Base-by-base conservation (phyloP, 2,113 vertebrate genomes). In the Brachyistius frenatus region DNA sequence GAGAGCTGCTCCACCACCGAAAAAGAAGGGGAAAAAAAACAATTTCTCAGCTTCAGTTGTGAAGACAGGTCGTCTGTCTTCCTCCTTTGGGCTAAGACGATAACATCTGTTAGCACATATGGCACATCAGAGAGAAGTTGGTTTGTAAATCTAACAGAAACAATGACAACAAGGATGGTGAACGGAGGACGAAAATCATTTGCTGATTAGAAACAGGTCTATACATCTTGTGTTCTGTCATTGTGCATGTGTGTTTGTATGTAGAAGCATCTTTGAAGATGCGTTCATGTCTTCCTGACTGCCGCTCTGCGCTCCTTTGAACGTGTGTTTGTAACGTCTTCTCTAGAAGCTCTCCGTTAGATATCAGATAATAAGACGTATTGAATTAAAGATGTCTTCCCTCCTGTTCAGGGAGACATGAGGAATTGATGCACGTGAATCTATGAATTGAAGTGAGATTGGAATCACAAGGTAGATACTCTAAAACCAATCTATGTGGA, bases 41-140 rank as follows among this genome's bases (percentile, higher is more conserved):
- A 8, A 67, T 93, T 90, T 89, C 91, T 94, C 92, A 92, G 87
- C 87, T 86, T 93, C 90, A 93, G 80, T 88, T 86, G 80, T 81
- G 85, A 80, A 91, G 92, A 92, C 94, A 93, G 94, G 90, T 93
- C 92, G 66, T 95, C 91, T 74, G 87, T 94, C 94, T 93, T 93
- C 88, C 81, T 88, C 91, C 83, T 94, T 84, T 72, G 84, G 91
- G 87, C 86, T 63, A 80, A 80, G 79, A 86, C 16, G 78, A 91
- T 91, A 92, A 87, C 94, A 95, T 93, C 93, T 94, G 93, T 92
- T 92, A 78, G 84, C 79, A 85, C 93, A 94, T 91, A 92, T 92
- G 91, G 91, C 82, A 89, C 75, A 81, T 89, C 82, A 81, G 79
- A 88, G 90, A 70, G 75, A 81, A 84, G 70, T 63, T 76, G 84